Conservation (phyloP, 2,113 vertebrate genomes). For the Sminthopsis crassicaudata region DNA sequence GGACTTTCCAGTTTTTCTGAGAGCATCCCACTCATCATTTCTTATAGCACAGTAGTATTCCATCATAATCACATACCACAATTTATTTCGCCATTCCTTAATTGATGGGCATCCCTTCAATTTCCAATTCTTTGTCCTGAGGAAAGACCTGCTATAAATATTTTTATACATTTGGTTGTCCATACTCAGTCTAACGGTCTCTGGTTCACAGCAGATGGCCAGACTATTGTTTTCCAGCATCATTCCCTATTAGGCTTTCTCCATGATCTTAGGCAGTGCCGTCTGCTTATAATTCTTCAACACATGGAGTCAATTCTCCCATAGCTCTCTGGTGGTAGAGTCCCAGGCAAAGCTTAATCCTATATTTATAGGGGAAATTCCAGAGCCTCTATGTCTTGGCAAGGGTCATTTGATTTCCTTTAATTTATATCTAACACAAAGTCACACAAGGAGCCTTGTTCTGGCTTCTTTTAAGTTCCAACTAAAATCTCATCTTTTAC, state of each 20-base stretch:
- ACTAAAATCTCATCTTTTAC: neutral
- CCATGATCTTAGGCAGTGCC: neutral
- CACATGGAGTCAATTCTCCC: neutral
- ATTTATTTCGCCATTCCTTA: no score
- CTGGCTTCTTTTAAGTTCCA: neutral
- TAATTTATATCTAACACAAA: neutral
- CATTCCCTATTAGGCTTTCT: neutral
- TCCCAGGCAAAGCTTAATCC: neutral
- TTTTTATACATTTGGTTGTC: neutral
- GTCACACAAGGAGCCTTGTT: neutral
- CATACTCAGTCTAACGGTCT: neutral
- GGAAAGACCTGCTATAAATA: no score
- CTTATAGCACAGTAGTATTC: no score
- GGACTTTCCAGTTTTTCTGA: no score
- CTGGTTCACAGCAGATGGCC: neutral
- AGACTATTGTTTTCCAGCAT: neutral
- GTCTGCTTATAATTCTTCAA: neutral
- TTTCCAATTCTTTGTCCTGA: no score
- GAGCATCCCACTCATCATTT: no score
- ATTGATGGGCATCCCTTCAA: no score
- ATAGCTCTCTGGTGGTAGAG: neutral
- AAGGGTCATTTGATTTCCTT: neutral
- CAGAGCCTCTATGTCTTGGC: neutral
- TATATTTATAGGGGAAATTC: neutral
- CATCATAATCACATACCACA: no score